These are phyloP conservation scores for Mesorhabditis spiculigera DNA, from an alignment of 2,888 invertebrate species.

Conservation along the genomic window DNA sequence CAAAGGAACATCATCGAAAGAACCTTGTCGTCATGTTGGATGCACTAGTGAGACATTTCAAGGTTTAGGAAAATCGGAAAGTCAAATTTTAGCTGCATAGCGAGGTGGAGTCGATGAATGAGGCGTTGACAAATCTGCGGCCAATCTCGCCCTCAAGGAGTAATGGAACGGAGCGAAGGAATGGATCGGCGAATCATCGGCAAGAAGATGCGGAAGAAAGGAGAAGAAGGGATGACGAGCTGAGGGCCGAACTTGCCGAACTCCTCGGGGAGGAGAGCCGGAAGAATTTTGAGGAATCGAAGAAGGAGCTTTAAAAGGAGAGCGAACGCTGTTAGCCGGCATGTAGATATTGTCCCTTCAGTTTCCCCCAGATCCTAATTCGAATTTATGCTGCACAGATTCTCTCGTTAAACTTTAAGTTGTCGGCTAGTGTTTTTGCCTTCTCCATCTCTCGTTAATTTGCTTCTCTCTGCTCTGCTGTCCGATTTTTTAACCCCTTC, in stretches of 20 bases:
- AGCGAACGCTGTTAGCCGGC: no score
- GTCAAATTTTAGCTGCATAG: neutral
- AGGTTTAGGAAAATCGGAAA: neutral
- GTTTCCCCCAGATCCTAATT: no score
- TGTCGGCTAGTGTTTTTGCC: no score
- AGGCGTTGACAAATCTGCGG: neutral
- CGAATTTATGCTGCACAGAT: no score
- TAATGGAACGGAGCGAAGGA: neutral
- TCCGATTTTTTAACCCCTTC: no score
- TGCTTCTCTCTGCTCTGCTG: no score
- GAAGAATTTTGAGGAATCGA: neutral
- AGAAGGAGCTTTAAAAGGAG: no score
- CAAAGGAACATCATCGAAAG: slow-evolving; percentile 1
- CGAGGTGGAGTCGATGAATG: neutral
- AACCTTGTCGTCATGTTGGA: slow-evolving; percentile 4
- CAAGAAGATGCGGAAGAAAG: neutral
- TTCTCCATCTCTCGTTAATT: no score
- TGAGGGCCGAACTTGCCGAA: slow-evolving; percentile 1
- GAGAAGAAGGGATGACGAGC: slow-evolving; percentile 1
- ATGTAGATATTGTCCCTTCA: no score
- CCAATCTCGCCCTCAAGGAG: neutral
- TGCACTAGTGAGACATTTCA: neutral
- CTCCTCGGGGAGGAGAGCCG: neutral
- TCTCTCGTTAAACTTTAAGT: no score
- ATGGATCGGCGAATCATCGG: no score